Conservation (phyloP, 2,888 invertebrate genomes). For the Temnothorax ravouxi region DNA sequence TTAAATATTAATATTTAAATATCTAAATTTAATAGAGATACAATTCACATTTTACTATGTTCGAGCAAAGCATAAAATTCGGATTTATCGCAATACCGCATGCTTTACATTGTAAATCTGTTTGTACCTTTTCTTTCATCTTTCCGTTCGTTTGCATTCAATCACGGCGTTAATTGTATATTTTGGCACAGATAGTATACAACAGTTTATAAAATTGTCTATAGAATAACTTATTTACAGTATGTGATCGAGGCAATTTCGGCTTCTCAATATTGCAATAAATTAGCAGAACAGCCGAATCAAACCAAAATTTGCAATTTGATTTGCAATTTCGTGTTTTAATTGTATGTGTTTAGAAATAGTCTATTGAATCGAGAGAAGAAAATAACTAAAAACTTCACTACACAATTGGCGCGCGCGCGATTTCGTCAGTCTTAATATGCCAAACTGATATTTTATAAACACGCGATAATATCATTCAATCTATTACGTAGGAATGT, state of each 20-base stretch:
- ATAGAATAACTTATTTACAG: not conserved
- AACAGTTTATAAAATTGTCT: not conserved
- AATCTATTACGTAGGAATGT: conserved; percentile 11
- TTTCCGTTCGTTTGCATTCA: not conserved
- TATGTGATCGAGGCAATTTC: not conserved
- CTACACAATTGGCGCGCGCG: conserved; percentile 13
- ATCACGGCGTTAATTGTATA: not conserved
- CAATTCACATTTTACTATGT: not conserved
- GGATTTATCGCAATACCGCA: not conserved
- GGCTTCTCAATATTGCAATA: not conserved
- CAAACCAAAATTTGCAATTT: not conserved
- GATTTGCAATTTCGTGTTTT: not conserved
- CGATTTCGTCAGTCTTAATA: conserved; percentile 62
- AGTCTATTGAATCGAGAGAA: not conserved
- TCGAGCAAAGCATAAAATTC: conserved; percentile 36
- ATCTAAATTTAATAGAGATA: conserved; percentile 4
- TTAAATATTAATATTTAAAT: conserved; percentile 4
- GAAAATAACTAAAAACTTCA: conserved; percentile 31
- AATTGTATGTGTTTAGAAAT: not conserved
- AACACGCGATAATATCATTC: conserved; percentile 12
- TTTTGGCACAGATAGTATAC: not conserved
- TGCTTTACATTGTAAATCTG: not conserved
- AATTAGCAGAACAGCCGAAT: not conserved
- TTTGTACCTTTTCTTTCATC: conserved; percentile 1
- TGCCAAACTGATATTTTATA: not conserved